Evolutionary conservation across 2,888 invertebrate genomes (phyloP).

Genomic region (Heliconius charithonia): DNA sequence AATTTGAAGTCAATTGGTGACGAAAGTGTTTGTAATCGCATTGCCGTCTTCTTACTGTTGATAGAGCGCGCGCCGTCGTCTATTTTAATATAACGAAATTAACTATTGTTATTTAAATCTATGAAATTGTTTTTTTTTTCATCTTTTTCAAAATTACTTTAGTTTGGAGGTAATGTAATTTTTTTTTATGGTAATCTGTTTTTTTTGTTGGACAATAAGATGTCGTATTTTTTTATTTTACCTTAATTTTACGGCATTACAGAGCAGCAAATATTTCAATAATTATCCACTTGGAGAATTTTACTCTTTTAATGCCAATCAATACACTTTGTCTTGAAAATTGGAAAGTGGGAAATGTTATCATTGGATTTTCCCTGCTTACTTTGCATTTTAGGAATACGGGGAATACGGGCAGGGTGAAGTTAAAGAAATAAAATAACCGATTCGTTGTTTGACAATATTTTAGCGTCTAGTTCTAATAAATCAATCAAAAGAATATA

Average conservation of each 20-base stretch:
- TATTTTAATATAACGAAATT: neutral
- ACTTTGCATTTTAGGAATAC: no score
- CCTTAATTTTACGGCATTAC: neutral
- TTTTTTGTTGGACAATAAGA: neutral
- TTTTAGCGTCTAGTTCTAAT: no score
- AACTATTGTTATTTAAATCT: conserved; percentile 1
- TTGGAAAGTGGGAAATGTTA: no score
- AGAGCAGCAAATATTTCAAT: no score
- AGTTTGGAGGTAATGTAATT: neutral
- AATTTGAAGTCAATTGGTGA: conserved; percentile 35
- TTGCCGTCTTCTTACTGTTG: neutral
- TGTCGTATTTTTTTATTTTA: neutral
- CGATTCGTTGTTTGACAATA: no score
- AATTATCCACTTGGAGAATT: no score
- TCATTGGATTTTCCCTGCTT: no score
- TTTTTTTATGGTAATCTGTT: neutral
- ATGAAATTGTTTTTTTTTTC: neutral
- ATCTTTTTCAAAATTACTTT: neutral
- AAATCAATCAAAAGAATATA: no score
- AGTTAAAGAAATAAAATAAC: no score
- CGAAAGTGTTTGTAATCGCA: conserved; percentile 35
- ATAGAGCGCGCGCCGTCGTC: neutral
- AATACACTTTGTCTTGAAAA: no score
- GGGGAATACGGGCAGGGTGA: no score
- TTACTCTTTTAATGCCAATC: no score